A percentile compares a stretch with the other conserved stretches of the same genome.
These are phyloP conservation scores for Willisornis vidua DNA, from an alignment of 2,113 vertebrate genomes.

Conservation along the genomic window DNA sequence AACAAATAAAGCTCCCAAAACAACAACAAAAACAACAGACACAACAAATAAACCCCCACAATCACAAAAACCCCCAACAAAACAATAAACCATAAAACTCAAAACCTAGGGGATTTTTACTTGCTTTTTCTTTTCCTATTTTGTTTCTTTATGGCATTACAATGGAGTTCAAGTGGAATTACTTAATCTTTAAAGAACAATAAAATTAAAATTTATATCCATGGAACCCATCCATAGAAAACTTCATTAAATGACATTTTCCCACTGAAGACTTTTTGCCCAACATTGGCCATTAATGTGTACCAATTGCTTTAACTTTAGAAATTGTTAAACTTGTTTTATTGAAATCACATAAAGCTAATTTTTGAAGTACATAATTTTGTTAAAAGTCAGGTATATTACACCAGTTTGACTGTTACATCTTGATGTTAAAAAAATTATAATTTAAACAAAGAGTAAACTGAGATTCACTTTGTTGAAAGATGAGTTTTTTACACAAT, in stretches of 20 bases:
- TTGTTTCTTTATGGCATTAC: background rate
- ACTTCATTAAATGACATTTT: background rate
- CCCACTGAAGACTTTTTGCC: background rate
- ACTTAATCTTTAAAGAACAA: background rate
- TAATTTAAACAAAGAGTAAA: background rate
- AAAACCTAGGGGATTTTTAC: background rate
- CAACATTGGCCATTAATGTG: background rate
- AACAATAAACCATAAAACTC: background rate
- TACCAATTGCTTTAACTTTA: background rate
- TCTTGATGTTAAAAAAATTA: background rate
- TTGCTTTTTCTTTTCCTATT: background rate
- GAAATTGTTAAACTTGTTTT: background rate
- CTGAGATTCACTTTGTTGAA: background rate
- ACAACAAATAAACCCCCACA: background rate
- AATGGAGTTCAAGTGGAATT: background rate
- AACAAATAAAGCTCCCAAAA: background rate
- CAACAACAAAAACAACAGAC: background rate
- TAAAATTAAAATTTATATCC: background rate
- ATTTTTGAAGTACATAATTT: background rate
- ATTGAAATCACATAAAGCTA: background rate
- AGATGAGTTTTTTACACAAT: background rate
- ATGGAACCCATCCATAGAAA: background rate
- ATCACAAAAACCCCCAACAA: background rate
- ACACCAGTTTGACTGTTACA: background rate
- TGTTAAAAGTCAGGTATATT: background rate